Evolutionary conservation across 2,797 vertebrate genomes (phyloP), one percentile per base, ranked within the genome.

Genomic region (Muraenolepis orangiensis): DNA sequence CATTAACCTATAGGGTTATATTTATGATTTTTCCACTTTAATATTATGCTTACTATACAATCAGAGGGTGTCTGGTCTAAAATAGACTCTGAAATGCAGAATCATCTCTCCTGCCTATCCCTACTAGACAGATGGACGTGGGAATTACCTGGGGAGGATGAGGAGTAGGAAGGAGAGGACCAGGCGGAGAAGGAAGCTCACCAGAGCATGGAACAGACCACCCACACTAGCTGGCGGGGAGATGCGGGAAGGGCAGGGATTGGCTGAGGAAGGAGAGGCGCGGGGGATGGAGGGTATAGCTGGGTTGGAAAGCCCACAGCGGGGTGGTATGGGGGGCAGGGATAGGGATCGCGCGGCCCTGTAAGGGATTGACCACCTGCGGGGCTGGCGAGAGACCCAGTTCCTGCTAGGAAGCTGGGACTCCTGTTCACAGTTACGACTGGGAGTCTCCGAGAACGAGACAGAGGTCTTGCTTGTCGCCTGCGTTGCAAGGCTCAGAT

Each of bases 111-210:
- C 67, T 36, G 28, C 66, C 72, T 31, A 28, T 57, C 72, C 42
- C 14, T 31, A 67, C 29, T 31, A 31, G 72, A 38, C 64, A 16
- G 38, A 69, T 26, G 46, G 75, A 76, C 76, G n/a, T 23, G 40
- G 73, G 51, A 87, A 92, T 93, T 93, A 92, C 92, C 93, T 89
- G 86, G 76, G 78, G 28, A 78, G 87, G 12, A 93, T 82, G 75
- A 92, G 74, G 83, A 89, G 61, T 2, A 92, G 77, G 84, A 91
- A 81, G 89, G 89, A 92, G 78, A 92, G 82, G 87, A 88, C n/a
- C 85, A 93, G 74, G 84, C n/a, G 91, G 91, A 93, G 91, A 84
- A 94, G 82, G 64, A 89, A 80, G 87, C 87, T 83, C 80, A 92
- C 83, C 86, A 92, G 10, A 28, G 51, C 78, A 73, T 76, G 80